Conservation (phyloP, 2,797 vertebrate species). For the Hemibagrus guttatus region DNA sequence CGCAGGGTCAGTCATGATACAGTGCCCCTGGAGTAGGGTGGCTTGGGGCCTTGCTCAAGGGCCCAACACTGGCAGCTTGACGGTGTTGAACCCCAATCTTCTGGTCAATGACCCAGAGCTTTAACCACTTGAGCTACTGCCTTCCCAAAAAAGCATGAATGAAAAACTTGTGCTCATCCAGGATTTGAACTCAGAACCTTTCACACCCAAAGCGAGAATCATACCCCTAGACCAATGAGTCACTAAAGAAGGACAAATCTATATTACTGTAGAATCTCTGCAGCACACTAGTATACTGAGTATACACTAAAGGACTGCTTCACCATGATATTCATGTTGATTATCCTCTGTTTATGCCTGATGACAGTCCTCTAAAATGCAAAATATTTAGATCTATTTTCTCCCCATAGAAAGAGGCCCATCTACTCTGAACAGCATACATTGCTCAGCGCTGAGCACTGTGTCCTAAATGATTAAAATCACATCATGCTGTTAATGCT, state of each 20-base stretch:
- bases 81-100: no score
- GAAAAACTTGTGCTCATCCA: conserved; percentile 48
- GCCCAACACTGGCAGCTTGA: no score
- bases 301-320: background rate
- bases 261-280: background rate
- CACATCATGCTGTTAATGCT: conserved; percentile 29
- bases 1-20: no score
- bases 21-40: no score
- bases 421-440: background rate
- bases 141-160: no score
- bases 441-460: conserved; percentile 3
- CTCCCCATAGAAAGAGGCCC: background rate
- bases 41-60: no score
- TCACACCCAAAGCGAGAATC: conserved; percentile 65
- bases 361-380: conserved; percentile 13
- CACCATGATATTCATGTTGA: background rate
- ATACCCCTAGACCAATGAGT: conserved; percentile 62
- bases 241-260: background rate
- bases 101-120: no score
- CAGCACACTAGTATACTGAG: background rate
- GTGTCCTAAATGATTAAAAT: conserved; percentile 22
- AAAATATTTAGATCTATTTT: conserved; percentile 12
- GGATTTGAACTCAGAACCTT: conserved; percentile 65
- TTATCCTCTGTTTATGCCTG: background rate
- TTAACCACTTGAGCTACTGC: no score